Conservation (phyloP, 2,797 vertebrate genomes). For the Macrochelys suwanniensis region DNA sequence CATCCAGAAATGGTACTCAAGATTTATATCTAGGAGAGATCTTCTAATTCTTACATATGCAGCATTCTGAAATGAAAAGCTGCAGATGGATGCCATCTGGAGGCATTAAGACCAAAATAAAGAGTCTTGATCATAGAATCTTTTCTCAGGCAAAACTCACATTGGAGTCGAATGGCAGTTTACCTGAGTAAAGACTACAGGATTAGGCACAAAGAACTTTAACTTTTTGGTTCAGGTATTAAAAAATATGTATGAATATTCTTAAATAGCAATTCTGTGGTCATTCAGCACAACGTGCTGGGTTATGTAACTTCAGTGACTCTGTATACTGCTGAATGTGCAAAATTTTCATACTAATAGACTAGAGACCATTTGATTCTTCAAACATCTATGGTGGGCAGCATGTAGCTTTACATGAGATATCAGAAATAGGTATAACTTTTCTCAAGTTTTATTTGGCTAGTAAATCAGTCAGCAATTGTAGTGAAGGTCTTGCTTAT, state of each 20-base stretch:
- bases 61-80: background rate
- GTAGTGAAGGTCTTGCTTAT: background rate
- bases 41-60: background rate
- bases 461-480: background rate
- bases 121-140: background rate
- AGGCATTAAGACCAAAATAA: background rate
- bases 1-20: background rate
- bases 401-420: background rate
- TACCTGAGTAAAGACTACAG: background rate
- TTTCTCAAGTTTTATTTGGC: background rate
- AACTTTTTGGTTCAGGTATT: background rate
- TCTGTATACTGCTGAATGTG: background rate
- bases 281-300: background rate
- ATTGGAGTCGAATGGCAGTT: background rate
- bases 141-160: background rate
- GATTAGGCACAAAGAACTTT: background rate
- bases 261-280: background rate
- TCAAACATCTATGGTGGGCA: background rate
- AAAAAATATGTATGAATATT: fast-evolving
- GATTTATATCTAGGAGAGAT: background rate
- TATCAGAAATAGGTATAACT: no score
- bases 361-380: background rate
- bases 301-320: background rate
- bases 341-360: background rate
- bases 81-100: background rate